Percentiles rank a stretch among this genome's conserved stretches.
Conservation (phyloP, 2,888 invertebrate genomes). For the Eilema griseolum region DNA sequence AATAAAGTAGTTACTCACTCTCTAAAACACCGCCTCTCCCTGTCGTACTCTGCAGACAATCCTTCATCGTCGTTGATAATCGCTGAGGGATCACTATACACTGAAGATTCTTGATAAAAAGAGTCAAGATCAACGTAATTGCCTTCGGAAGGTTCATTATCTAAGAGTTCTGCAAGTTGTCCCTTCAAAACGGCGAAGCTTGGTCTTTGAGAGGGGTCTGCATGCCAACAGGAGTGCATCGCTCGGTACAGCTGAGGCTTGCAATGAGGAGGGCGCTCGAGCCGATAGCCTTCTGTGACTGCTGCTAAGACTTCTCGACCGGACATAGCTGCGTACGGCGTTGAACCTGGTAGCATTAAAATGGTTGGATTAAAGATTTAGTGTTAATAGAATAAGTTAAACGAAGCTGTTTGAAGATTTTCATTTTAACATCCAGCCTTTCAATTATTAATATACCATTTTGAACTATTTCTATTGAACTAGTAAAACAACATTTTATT, state of each 20-base stretch:
- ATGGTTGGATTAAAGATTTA: background rate
- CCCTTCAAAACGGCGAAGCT: conserved; percentile 88
- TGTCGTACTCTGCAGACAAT: conserved; percentile 80
- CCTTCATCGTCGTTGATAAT: conserved; percentile 84
- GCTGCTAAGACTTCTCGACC: conserved; percentile 94
- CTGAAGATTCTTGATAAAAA: conserved; percentile 88
- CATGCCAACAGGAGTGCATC: conserved; percentile 88
- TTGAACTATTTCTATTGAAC: background rate
- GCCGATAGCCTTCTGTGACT: conserved; percentile 92
- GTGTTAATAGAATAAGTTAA: background rate
- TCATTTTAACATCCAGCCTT: background rate
- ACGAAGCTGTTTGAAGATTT: background rate
- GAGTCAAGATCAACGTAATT: conserved; percentile 90
- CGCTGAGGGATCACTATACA: conserved; percentile 85
- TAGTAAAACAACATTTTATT: background rate
- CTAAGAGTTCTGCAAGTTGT: conserved; percentile 87
- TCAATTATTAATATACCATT: too few relatives aligned
- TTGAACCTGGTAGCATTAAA: conserved; percentile 88
- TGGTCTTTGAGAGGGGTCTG: conserved; percentile 91
- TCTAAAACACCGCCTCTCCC: conserved; percentile 79
- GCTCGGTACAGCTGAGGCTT: conserved; percentile 87
- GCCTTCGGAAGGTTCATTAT: conserved; percentile 88
- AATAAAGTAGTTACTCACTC: conserved; percentile 66
- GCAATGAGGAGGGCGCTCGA: conserved; percentile 93
- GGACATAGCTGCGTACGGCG: conserved; percentile 94